Base-by-base conservation (phyloP, 2,888 invertebrate species). In the Galerucella nymphaeae region DNA sequence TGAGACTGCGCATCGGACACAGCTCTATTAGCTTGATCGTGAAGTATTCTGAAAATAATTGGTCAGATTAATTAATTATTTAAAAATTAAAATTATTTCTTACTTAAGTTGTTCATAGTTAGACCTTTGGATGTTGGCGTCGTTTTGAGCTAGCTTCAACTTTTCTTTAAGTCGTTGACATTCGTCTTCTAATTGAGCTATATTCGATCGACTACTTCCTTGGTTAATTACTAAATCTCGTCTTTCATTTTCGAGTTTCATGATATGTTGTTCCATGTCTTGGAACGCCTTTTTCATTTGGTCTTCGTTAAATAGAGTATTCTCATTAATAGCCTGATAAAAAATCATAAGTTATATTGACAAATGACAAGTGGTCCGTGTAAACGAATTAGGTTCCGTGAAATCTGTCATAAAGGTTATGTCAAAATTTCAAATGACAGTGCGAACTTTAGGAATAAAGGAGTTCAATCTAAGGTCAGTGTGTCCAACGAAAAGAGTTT, bases 1-100 rank as follows among this genome's bases (percentile, higher is more conserved):
- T 93, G 92, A 83, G 89, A 89, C 84, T 94, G 93, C 70, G 91
- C 88, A 78, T 93, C 93, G 69, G 89, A 88, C 73, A 93, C 88
- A 59, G 92, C 90, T 80, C 91, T 90, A 85, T 94, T 94, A 5
- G 93, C 93, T 88, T 94, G 93, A 80, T 93, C 90, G 81, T 94
- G 93, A 64, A 94, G 87, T 77, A 91, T 89, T 85, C 94, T 94
- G 72, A 75, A 73, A 72, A 73, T 71, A 66, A 55, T 30, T 30
- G 14, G 11, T 50, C 16, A 8, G 11, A 2, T 23, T 9, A 10
- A 66, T 8, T n/a, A n/a, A n/a, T n/a, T 14, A 16, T 5, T 11
- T 30, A 23, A 20, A 13, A 14, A 38, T 11, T 41, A 66, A 55
- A 13, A 42, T 10, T 42, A 13, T 48, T 53, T 80, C 84, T 84